Base-by-base conservation (phyloP, 1,140 invertebrate species). In the Drosophila nikananu region DNA sequence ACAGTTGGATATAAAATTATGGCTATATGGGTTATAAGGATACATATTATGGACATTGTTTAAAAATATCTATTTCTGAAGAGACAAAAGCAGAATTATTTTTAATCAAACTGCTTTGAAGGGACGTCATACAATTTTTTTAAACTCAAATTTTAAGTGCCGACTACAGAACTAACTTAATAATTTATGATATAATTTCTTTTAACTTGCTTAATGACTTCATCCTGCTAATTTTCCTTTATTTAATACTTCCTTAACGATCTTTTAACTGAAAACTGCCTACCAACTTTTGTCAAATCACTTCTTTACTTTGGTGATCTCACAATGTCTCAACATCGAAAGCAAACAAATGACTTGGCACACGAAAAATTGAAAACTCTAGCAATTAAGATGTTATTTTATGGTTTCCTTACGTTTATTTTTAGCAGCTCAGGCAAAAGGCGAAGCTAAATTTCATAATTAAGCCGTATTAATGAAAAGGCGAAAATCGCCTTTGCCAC, bases 261-360 rank as follows among this genome's bases (percentile, higher is more conserved):
- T 13, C 13, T 41, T 61, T 27, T 0, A 30, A 27, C 51, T 32
- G 4, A 32, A 32, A 32, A 32, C 9, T 12, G 10, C 25, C 2
- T 1, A 60, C 7, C 32, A 17, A 23, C 17, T 67, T 35, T 52
- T 61, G 67, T 61, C 54, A 49, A 72, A 51, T 73, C 70, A 73
- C 17, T 19, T 44, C 21, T 61, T 73, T 73, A 6, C 21, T 30
- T 60, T 61, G 46, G 44, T 61, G 70, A 73, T 73, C 65, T 73
- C 51, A 71, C 55, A 27, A 15, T 41, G 23, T 17, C 25, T 55
- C 15, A 35, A 49, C 23, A 41, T 12, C 8, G 19, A 27, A 60
- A 10, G n/a, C 52, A 73, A 73, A 77, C 23, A 77, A 77, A 77
- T 77, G 74, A 77, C 73, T 60, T 77, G 74, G 27, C 52, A 42